Evolutionary conservation across 2,113 vertebrate species (phyloP).

Genomic region (Epinephelus lanceolatus): DNA sequence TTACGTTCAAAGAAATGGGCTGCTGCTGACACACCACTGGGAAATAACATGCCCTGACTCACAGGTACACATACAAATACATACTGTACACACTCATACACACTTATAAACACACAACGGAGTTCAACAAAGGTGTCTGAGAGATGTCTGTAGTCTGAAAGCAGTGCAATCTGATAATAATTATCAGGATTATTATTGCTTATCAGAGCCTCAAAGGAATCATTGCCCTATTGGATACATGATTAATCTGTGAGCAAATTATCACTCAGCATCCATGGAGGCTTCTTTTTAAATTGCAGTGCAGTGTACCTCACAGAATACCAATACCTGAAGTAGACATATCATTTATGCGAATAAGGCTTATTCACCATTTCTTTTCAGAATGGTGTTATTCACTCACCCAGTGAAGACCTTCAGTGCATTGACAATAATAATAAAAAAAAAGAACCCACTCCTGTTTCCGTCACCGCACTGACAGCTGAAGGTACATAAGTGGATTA

Average conservation of each 20-base stretch:
- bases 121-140: conserved; percentile 21
- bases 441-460: conserved; percentile 16
- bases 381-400: conserved; percentile 8
- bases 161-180: conserved; percentile 47
- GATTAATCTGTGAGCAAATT: conserved; percentile 70
- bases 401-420: conserved; percentile 19
- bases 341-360: conserved; percentile 21
- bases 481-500: conserved; percentile 55
- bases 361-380: conserved; percentile 31
- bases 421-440: background rate
- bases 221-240: conserved; percentile 57
- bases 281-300: conserved; percentile 52
- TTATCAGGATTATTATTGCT: conserved; percentile 63
- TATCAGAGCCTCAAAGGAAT: conserved; percentile 59
- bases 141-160: conserved; percentile 20
- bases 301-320: conserved; percentile 25
- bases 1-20: background rate
- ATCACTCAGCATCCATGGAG: conserved; percentile 42
- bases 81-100: conserved; percentile 18
- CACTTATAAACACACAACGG: conserved; percentile 13
- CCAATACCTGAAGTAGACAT: conserved; percentile 19
- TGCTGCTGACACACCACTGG: conserved; percentile 19
- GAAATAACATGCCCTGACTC: conserved; percentile 36
- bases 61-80: background rate
- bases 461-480: conserved; percentile 42